Conservation (phyloP, 2,113 vertebrate genomes). For the Phylloscopus whistleri region DNA sequence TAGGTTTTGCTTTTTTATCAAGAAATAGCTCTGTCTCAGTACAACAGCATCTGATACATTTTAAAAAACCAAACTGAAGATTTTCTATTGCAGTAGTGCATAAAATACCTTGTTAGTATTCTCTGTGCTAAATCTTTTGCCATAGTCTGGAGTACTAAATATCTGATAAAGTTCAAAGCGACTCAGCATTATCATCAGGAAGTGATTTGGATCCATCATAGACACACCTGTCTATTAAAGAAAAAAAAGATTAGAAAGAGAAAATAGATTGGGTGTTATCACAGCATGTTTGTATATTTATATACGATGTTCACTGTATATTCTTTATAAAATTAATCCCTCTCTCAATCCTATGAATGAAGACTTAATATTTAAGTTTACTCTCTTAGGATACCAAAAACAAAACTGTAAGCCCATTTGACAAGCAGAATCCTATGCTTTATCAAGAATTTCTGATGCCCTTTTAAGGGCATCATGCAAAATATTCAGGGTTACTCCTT, state of each 20-base stretch:
- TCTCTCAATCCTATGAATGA: not conserved
- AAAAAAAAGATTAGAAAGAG: not conserved
- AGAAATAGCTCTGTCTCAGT: not conserved
- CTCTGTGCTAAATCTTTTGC: constrained; percentile 87
- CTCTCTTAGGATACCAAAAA: not conserved
- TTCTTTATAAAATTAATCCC: not conserved
- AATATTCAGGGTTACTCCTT: not conserved
- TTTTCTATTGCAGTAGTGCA: not conserved
- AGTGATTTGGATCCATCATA: constrained; percentile 99
- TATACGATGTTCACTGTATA: not conserved
- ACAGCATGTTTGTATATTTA: not conserved
- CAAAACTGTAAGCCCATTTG: not conserved
- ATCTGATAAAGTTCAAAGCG: constrained; percentile 96
- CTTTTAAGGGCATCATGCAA: not conserved
- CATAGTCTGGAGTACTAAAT: constrained; percentile 89
- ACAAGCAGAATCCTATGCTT: not conserved
- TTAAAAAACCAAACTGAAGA: not conserved
- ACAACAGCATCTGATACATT: not conserved
- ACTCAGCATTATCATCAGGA: constrained; percentile 94
- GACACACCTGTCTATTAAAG: constrained; percentile 87
- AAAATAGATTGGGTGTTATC: not conserved
- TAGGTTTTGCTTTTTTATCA: not conserved
- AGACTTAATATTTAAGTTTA: not conserved
- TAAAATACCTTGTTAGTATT: constrained; percentile 86
- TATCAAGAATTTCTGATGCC: not conserved